These are phyloP conservation scores for Aphelocoma californica DNA, from an alignment of 2,797 vertebrate species.

Conservation along the genomic window DNA sequence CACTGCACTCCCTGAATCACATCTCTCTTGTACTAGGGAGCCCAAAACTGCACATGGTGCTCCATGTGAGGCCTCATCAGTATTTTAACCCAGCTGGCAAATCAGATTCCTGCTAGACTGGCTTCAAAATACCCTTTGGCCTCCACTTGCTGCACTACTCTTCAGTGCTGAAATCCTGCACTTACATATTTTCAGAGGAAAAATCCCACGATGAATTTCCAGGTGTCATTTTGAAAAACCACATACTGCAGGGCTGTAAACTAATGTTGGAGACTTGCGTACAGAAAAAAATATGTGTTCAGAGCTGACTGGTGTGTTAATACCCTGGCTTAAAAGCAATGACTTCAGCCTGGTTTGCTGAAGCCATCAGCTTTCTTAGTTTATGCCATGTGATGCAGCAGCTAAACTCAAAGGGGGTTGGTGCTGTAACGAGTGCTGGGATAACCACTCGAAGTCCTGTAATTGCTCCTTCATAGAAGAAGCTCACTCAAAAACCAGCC, in stretches of 20 bases:
- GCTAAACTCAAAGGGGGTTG: not conserved
- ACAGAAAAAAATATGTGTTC: not conserved
- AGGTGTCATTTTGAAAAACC: not conserved
- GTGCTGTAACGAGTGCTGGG: not conserved
- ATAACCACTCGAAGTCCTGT: not conserved
- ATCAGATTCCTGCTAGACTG: not conserved
- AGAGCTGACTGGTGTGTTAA: not conserved
- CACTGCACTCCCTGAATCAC: not conserved
- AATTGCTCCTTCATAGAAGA: not conserved
- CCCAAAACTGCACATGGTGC: not conserved
- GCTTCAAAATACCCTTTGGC: not conserved
- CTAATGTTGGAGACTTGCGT: not conserved
- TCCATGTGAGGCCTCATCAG: not conserved
- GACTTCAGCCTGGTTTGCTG: not conserved
- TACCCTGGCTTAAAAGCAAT: not conserved
- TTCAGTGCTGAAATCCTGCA: not conserved
- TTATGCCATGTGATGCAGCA: not conserved
- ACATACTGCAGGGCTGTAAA: not conserved
- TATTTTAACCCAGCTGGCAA: not conserved
- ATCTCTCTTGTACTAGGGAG: not conserved
- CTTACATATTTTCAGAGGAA: not conserved
- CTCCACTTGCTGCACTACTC: not conserved
- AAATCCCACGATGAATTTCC: not conserved
- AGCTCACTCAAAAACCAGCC: not conserved
- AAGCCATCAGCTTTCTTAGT: not conserved